Conservation (phyloP, 2,113 vertebrate species). For the Morone chrysops region DNA sequence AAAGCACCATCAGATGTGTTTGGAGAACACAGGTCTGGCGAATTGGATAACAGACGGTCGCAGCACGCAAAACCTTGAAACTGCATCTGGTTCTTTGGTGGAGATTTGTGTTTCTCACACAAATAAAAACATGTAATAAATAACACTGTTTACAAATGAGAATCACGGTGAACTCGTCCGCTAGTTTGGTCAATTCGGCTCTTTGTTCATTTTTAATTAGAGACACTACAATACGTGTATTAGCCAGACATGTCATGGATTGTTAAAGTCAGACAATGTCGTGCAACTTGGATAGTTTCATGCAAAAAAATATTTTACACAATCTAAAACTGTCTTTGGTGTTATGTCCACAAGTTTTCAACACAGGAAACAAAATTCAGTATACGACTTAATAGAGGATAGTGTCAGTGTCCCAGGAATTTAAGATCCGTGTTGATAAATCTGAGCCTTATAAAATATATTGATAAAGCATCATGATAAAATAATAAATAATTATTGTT, state of each 20-base stretch:
- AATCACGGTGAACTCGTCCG: neutral
- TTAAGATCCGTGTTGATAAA: neutral
- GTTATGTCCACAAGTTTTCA: no score
- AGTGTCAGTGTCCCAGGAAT: neutral
- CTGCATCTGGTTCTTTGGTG: neutral
- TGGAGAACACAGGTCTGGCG: slow-evolving; percentile 51
- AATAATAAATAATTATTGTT: neutral
- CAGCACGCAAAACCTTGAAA: slow-evolving; percentile 34
- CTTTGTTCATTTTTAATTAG: neutral
- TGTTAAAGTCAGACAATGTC: neutral
- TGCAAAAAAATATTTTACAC: no score
- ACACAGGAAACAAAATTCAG: no score
- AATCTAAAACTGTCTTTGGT: no score
- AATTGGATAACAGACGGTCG: slow-evolving; percentile 37
- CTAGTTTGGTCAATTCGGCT: neutral
- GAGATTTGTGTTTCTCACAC: neutral
- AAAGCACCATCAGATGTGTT: slow-evolving; percentile 68
- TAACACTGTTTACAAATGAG: neutral
- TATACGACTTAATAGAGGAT: neutral
- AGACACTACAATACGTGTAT: neutral
- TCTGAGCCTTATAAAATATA: neutral
- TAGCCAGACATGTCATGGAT: neutral
- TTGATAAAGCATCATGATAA: neutral
- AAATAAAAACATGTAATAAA: neutral
- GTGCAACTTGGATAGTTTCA: neutral